Evolutionary conservation across 2,888 invertebrate genomes (phyloP).

Genomic region (Chrysomela aeneicollis): DNA sequence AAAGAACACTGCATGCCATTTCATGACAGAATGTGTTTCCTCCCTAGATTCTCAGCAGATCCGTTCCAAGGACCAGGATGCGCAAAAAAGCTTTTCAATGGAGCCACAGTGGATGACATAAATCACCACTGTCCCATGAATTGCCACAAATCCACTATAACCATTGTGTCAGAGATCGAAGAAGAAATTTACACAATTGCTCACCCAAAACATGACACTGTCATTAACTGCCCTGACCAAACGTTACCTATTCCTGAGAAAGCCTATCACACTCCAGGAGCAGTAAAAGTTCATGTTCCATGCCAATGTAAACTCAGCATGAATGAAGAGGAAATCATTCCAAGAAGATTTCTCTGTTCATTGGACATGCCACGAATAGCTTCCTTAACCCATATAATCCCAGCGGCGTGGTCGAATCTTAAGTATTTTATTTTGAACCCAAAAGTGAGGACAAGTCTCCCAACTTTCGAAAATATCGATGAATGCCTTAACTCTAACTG

Average conservation of each 20-base stretch:
- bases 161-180: conserved; percentile 32
- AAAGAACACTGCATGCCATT: conserved; percentile 34
- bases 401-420: conserved; percentile 28
- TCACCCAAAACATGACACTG: conserved; percentile 21
- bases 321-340: conserved; percentile 22
- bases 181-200: conserved; percentile 31
- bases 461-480: conserved; percentile 13
- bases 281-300: conserved; percentile 13
- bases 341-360: conserved; percentile 20
- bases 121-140: conserved; percentile 33
- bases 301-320: conserved; percentile 18
- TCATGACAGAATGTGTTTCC: conserved; percentile 31
- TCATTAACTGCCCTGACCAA: conserved; percentile 17
- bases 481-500: conserved; percentile 28
- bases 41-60: conserved; percentile 36
- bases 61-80: conserved; percentile 28
- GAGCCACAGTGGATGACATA: conserved; percentile 35
- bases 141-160: conserved; percentile 31
- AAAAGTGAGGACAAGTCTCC: conserved; percentile 4
- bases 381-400: conserved; percentile 23
- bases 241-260: conserved; percentile 5
- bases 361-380: not conserved
- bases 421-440: conserved; percentile 30
- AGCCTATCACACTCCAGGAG: conserved; percentile 13
- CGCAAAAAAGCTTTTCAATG: conserved; percentile 32